These are phyloP conservation scores for Lepidurus packardi DNA, from an alignment of 1,140 invertebrate genomes.

Conservation along the genomic window DNA sequence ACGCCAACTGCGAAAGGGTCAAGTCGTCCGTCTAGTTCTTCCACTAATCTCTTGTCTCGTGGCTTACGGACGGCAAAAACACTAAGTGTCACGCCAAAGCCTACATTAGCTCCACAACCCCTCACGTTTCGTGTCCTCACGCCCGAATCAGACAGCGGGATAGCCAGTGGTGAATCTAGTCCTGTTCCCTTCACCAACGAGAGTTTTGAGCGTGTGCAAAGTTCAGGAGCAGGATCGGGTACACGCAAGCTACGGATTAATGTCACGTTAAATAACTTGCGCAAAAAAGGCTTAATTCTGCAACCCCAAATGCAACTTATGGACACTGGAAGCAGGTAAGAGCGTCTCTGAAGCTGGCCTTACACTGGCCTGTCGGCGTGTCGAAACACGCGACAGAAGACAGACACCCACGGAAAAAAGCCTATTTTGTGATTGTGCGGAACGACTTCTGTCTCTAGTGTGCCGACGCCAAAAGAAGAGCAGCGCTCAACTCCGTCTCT, in stretches of 20 bases:
- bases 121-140: background rate
- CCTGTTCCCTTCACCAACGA: background rate
- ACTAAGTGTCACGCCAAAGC: background rate
- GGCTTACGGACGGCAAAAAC: background rate
- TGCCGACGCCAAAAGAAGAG: no score
- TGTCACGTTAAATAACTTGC: background rate
- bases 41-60: background rate
- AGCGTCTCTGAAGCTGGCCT: background rate
- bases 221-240: background rate
- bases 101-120: background rate
- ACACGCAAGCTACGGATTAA: background rate
- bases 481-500: no score
- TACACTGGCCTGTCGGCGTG: no score
- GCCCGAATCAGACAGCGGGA: background rate
- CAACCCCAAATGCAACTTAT: background rate
- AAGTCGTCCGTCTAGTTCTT: background rate
- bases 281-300: background rate
- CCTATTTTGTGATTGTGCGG: no score
- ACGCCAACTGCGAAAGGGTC: background rate
- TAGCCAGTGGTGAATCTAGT: constrained; percentile 14
- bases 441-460: no score
- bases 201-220: background rate
- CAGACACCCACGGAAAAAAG: no score
- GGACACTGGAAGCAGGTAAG: background rate
- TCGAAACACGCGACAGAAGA: no score